These are phyloP conservation scores for Sapayoa aenigma DNA, from an alignment of 2,113 vertebrate genomes.

Conservation along the genomic window DNA sequence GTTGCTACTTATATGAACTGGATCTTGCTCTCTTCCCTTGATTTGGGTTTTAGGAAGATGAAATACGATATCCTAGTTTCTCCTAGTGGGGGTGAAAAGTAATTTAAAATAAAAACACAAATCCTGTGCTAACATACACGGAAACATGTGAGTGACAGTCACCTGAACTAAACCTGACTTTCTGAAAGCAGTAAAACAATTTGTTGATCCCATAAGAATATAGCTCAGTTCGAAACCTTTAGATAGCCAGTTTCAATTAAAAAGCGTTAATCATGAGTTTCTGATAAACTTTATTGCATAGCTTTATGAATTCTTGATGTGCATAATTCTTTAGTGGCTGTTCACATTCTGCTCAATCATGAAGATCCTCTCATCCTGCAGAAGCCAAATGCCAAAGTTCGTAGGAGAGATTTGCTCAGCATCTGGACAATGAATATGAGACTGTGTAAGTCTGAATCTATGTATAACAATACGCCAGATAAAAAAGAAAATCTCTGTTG, in stretches of 20 bases:
- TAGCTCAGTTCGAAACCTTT: not conserved
- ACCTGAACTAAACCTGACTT: not conserved
- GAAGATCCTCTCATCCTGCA: not conserved
- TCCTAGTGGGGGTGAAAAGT: not conserved
- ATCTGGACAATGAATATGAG: not conserved
- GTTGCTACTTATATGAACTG: not conserved
- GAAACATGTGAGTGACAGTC: not conserved
- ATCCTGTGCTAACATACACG: not conserved
- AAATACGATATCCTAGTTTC: not conserved
- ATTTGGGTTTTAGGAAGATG: not conserved
- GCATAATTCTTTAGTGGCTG: not conserved
- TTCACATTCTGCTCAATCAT: not conserved
- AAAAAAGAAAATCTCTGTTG: not conserved
- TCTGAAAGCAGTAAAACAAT: not conserved
- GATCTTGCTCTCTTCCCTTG: not conserved
- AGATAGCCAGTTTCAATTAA: not conserved
- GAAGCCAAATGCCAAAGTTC: not conserved
- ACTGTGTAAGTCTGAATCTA: not conserved
- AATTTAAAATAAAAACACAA: constrained; percentile 28
- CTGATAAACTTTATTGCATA: constrained; percentile 5
- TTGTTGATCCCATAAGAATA: not conserved
- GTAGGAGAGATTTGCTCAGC: not conserved
- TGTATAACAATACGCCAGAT: not conserved
- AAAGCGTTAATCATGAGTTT: not conserved
- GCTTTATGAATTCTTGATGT: constrained; percentile 18